Conservation (phyloP, 2,113 vertebrate species). For the Phoenicopterus ruber region DNA sequence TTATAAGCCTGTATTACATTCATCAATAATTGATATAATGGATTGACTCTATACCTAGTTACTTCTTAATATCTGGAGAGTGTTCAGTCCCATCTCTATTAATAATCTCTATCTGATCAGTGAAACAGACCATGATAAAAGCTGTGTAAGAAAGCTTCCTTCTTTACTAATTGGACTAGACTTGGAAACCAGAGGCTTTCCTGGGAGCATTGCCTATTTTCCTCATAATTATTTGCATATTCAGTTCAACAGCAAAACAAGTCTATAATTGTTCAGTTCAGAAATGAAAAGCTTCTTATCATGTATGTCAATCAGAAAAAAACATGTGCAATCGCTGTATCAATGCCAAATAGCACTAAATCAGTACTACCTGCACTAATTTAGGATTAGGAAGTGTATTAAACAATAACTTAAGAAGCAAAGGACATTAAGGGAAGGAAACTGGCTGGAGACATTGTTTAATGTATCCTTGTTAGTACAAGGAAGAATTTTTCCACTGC, state of each 20-base stretch:
- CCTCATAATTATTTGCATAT: slow-evolving; percentile 49
- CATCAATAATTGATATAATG: neutral
- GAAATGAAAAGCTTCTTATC: slow-evolving; percentile 19
- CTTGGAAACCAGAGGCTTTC: slow-evolving; percentile 36
- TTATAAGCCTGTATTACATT: neutral
- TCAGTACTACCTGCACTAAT: neutral
- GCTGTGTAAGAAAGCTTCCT: slow-evolving; percentile 1
- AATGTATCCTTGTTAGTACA: neutral
- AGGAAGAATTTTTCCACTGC: slow-evolving; percentile 24
- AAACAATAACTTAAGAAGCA: slow-evolving; percentile 31
- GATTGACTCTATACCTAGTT: neutral
- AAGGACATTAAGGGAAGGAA: slow-evolving; percentile 33
- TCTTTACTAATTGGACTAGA: slow-evolving; percentile 38
- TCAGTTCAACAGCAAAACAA: slow-evolving; percentile 43
- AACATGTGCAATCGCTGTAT: neutral
- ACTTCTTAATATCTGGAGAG: neutral
- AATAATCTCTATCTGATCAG: neutral
- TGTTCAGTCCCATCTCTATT: neutral
- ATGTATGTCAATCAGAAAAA: neutral
- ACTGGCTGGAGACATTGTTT: neutral
- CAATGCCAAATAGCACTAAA: neutral
- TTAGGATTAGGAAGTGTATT: slow-evolving; percentile 15
- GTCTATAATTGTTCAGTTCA: slow-evolving; percentile 17
- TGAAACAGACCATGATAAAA: slow-evolving; percentile 31
- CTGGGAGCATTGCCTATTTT: slow-evolving; percentile 49